A percentile compares a stretch with the other conserved stretches of the same genome.
phyloP scores from a whole-genome alignment of 2,888 invertebrate genomes.

The Noctua janthina region DNA sequence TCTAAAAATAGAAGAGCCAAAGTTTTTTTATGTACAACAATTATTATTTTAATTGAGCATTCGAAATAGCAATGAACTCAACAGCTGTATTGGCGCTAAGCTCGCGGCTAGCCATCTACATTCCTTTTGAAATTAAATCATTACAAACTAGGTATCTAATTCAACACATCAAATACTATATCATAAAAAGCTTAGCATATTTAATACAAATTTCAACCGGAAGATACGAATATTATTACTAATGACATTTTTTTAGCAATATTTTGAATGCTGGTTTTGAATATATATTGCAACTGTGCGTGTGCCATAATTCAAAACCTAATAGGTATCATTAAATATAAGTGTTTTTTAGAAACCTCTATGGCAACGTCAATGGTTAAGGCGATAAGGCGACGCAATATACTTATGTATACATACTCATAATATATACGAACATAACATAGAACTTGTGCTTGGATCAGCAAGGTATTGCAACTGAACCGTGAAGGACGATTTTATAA shows the following conservation, averaged over 20 bases:
- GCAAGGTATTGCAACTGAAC: neutral
- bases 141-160: conserved; percentile 22
- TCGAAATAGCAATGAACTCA: conserved; percentile 27
- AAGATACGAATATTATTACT: conserved; percentile 28
- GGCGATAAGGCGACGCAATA: neutral
- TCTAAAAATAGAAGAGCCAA: conserved; percentile 6
- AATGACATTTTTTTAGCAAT: conserved; percentile 22
- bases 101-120: neutral
- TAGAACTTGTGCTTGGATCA: neutral
- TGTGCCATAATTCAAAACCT: conserved; percentile 1
- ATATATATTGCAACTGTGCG: conserved; percentile 12
- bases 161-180: conserved; percentile 22
- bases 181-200: conserved; percentile 42
- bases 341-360: conserved; percentile 13
- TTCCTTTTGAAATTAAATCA: conserved; percentile 42
- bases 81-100: conserved; percentile 2
- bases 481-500: conserved; percentile 31
- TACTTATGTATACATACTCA: neutral
- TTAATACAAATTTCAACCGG: conserved; percentile 35
- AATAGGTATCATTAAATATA: conserved; percentile 13
- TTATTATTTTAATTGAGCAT: conserved; percentile 36
- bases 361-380: neutral
- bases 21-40: conserved; percentile 15
- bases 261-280: conserved; percentile 8
- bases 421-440: neutral